A percentile compares a stretch with the other conserved stretches of the same genome.
Evolutionary conservation across 2,113 vertebrate species (phyloP).

Genomic region (Zingel zingel): DNA sequence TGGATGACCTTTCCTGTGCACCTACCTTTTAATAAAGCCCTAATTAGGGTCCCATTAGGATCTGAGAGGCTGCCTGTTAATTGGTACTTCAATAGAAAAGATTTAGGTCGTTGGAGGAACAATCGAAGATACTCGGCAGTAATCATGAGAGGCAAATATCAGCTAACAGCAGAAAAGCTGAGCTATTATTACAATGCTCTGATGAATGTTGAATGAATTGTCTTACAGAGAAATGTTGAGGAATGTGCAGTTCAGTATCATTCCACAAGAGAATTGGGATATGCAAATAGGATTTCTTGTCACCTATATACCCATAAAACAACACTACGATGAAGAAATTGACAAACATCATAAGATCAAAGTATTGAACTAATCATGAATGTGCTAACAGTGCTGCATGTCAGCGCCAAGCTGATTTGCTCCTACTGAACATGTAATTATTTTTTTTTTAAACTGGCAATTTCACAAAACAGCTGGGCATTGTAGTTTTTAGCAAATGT

Average conservation of each 20-base stretch:
- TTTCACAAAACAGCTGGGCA: too few species aligned
- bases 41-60: conserved; percentile 64
- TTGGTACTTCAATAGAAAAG: conserved; percentile 51
- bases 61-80: conserved; percentile 44
- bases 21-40: conserved; percentile 56
- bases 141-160: conserved; percentile 63
- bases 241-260: not conserved
- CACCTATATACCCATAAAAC: not conserved
- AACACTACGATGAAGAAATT: not conserved
- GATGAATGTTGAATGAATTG: not conserved
- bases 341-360: not conserved
- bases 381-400: not conserved
- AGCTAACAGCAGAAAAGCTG: not conserved
- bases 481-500: too few species aligned
- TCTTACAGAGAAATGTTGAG: conserved; percentile 10
- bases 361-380: not conserved
- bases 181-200: conserved; percentile 13
- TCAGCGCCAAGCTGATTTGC: too few species aligned
- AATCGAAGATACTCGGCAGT: conserved; percentile 46
- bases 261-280: not conserved
- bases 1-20: conserved; percentile 54
- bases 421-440: too few species aligned
- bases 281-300: not conserved
- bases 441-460: too few species aligned
- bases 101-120: conserved; percentile 51